A percentile compares a stretch with the other conserved stretches of the same genome.
phyloP scores from a whole-genome alignment of 2,113 vertebrate species.

The Cromileptes altivelis region DNA sequence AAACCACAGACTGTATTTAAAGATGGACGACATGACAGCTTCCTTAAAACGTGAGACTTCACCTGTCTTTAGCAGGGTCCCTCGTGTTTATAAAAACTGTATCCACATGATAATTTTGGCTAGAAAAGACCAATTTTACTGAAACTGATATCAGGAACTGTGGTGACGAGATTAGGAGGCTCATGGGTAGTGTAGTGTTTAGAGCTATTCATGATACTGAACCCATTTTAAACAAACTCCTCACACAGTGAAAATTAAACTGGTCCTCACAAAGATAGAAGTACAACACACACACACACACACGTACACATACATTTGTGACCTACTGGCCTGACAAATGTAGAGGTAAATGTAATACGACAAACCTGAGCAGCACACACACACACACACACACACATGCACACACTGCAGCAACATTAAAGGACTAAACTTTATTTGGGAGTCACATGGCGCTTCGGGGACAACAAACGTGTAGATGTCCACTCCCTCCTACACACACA shows the following conservation, averaged over 20 bases:
- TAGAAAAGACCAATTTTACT: too few species aligned
- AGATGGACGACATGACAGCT: too few species aligned
- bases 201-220: neutral
- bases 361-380: slow-evolving; percentile 18
- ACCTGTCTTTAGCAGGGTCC: too few species aligned
- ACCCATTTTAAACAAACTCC: neutral
- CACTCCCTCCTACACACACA: slow-evolving; percentile 7
- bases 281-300: neutral
- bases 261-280: slow-evolving; percentile 22
- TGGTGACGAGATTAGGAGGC: neutral
- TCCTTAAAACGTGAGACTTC: too few species aligned
- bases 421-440: slow-evolving; percentile 40
- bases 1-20: too few species aligned
- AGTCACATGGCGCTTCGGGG: slow-evolving; percentile 47
- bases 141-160: too few species aligned
- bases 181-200: neutral
- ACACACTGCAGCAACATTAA: neutral
- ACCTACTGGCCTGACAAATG: slow-evolving; percentile 47
- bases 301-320: neutral
- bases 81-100: too few species aligned
- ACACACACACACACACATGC: neutral
- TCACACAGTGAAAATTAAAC: neutral
- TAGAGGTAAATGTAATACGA: slow-evolving; percentile 39
- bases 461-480: slow-evolving; percentile 39
- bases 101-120: too few species aligned